Conservation (phyloP, 2,888 invertebrate genomes). For the Carcina quercana region DNA sequence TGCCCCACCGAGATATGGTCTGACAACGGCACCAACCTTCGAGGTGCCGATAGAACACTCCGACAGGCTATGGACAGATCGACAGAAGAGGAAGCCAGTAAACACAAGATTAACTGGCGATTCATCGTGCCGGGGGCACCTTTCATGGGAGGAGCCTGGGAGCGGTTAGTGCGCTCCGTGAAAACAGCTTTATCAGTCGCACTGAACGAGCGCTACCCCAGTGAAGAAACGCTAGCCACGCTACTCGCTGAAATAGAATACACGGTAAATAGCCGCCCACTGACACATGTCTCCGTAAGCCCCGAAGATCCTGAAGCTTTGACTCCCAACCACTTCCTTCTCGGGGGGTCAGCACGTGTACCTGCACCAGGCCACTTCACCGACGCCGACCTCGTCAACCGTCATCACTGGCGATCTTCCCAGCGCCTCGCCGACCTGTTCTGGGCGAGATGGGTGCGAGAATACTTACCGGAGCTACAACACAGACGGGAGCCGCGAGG, state of each 20-base stretch:
- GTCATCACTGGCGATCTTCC: constrained; percentile 6
- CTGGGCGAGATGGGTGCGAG: constrained; percentile 9
- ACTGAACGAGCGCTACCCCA: constrained; percentile 11
- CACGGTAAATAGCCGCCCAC: constrained; percentile 30
- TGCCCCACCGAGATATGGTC: constrained; percentile 2
- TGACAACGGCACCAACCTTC: constrained; percentile 9
- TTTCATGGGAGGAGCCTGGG: constrained; percentile 15
- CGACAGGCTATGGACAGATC: no score
- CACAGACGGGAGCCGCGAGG: not conserved
- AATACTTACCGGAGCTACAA: constrained; percentile 4
- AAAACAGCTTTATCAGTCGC: constrained; percentile 11
- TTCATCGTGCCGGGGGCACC: constrained; percentile 14
- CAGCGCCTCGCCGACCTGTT: constrained; percentile 8
- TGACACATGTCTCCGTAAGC: constrained; percentile 30
- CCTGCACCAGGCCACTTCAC: constrained; percentile 13
- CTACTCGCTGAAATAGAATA: constrained; percentile 12
- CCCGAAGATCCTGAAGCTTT: constrained; percentile 20
- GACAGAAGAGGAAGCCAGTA: not conserved
- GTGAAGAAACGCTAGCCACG: constrained; percentile 9
- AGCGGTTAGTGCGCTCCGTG: constrained; percentile 12
- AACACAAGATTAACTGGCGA: constrained; percentile 12
- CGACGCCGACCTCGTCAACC: constrained; percentile 3
- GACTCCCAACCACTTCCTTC: constrained; percentile 29
- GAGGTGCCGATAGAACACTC: constrained; percentile 6
- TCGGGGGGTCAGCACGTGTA: constrained; percentile 15